Base-by-base conservation (phyloP, 2,888 invertebrate genomes). In the Pharmacophagus antenor region DNA sequence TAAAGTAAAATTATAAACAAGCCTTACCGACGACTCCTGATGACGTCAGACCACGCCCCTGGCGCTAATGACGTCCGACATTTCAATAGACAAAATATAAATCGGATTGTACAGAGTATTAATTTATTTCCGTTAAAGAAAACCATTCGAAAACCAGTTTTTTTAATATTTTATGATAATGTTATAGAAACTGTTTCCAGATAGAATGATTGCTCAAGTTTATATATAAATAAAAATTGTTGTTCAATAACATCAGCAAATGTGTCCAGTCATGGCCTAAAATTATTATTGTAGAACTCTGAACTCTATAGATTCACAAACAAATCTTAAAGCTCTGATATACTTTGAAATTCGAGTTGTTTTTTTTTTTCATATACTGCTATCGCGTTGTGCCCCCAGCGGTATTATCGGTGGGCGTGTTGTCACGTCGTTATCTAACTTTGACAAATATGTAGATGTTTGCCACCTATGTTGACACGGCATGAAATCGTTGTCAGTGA, bases 301-400 rank as follows among this genome's bases (percentile, higher is more conserved):
- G 60, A 61, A 61, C 60, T 56, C 21, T 22, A 12, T 49, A 17
- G 51, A 51, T 60, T 55, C 44, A 50, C 56, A 56, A 61, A 61
- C 56, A 60, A 46, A 2, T 50, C 22, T 41, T 44, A 56, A 31
- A 46, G 17, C 42, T 37, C 15, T 46, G 47, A 52, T 61, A 56
- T 37, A 21, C 31, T 46, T 52, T 15, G 37, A 42, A 51, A 31
- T 47, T 61, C 37, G 17, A 23, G 37, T 56, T 60, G 56, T 60
- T 56, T 72, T 76, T 56, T 72, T 76, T 71, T 72, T 25, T 69
- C n/a, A n/a, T n/a, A n/a, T 65, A 59, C 51, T 61, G 64, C 69
- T 77, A 76, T 77, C 74, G n/a, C n/a, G 62, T 60, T 62, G 53
- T 71, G 73, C 76, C 77, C 74, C 78, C 76, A 62, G 68, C 69